Conservation (phyloP, 2,888 invertebrate genomes). For the Portevinia maculata region DNA sequence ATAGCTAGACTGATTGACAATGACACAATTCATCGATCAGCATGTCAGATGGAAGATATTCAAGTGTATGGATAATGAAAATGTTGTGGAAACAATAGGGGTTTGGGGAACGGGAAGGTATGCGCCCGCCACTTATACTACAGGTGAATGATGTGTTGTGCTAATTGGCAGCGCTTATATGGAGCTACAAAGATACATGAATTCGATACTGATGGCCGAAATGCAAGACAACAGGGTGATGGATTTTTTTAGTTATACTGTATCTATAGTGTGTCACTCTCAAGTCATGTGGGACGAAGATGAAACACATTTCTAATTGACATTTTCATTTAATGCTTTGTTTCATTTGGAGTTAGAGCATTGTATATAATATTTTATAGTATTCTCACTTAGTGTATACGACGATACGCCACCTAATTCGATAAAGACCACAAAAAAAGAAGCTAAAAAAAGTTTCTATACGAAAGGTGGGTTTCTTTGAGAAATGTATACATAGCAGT, state of each 20-base stretch:
- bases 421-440: too few species aligned
- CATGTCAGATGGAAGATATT: constrained; percentile 41
- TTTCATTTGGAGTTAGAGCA: too few species aligned
- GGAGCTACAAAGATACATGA: constrained; percentile 15
- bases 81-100: constrained; percentile 21
- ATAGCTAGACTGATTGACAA: constrained; percentile 55
- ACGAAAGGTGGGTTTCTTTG: too few species aligned
- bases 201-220: background rate
- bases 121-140: too few species aligned
- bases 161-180: constrained; percentile 25
- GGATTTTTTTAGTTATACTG: background rate
- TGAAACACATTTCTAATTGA: background rate
- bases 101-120: background rate
- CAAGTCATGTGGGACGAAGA: background rate
- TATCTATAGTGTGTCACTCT: background rate
- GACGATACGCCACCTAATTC: too few species aligned
- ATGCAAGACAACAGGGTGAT: background rate
- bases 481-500: too few species aligned
- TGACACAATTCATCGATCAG: constrained; percentile 49
- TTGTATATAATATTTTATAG: too few species aligned
- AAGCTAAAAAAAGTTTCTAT: too few species aligned
- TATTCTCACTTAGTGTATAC: too few species aligned
- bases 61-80: constrained; percentile 54
- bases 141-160: constrained; percentile 24
- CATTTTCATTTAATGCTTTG: too few species aligned